These are phyloP conservation scores for Pangasius krempfi DNA, from an alignment of 2,797 vertebrate genomes.

Conservation along the genomic window DNA sequence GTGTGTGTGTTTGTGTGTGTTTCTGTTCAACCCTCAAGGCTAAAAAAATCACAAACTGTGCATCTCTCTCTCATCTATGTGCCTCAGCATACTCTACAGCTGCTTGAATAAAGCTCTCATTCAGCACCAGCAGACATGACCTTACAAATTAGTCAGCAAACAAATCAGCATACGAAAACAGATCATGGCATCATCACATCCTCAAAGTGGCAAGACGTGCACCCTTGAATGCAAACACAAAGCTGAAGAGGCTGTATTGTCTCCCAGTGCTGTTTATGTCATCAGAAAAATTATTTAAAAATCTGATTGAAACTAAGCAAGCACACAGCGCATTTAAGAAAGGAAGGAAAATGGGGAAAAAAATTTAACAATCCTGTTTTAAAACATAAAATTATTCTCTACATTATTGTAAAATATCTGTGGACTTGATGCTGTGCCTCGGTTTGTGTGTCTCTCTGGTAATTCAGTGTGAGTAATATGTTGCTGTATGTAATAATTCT, in stretches of 20 bases:
- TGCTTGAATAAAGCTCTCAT: constrained; percentile 27
- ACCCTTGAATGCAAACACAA: neutral
- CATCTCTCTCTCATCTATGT: constrained; percentile 30
- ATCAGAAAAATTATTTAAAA: neutral
- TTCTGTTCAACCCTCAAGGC: constrained; percentile 35
- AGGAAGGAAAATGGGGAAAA: neutral
- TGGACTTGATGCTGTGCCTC: neutral
- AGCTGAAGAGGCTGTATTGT: constrained; percentile 10
- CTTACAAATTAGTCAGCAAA: constrained; percentile 49
- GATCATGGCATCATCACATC: constrained; percentile 16
- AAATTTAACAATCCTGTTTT: neutral
- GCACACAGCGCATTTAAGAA: neutral
- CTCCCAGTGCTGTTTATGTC: neutral
- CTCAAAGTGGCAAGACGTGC: constrained; percentile 1
- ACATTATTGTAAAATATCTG: neutral
- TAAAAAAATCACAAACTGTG: constrained; percentile 31
- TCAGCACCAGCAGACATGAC: constrained; percentile 44
- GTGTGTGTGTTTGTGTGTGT: neutral
- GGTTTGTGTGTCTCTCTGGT: constrained; percentile 22
- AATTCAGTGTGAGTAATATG: constrained; percentile 43
- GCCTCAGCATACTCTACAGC: constrained; percentile 35
- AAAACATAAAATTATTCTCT: neutral
- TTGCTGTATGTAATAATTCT: constrained; percentile 43
- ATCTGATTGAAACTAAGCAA: neutral
- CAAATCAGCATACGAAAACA: constrained; percentile 38